Evolutionary conservation across 2,888 invertebrate genomes (phyloP).

Genomic region (Agrotis clavis): DNA sequence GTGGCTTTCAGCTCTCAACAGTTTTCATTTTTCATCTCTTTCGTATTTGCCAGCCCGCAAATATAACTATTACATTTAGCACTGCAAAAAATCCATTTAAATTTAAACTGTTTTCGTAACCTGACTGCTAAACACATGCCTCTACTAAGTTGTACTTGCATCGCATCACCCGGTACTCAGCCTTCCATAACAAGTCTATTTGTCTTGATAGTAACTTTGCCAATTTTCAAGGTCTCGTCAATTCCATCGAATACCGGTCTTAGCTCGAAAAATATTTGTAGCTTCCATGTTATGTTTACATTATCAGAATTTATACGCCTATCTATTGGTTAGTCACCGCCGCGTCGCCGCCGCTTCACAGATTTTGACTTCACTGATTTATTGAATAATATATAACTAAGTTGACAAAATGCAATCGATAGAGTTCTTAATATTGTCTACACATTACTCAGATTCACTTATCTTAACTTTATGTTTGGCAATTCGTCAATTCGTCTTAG

Average conservation of each 20-base stretch:
- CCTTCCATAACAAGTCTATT: constrained; percentile 6
- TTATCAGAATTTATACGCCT: background rate
- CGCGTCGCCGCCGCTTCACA: background rate
- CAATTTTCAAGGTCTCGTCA: background rate
- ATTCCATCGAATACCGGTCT: background rate
- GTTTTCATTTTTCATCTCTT: background rate
- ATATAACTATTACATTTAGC: background rate
- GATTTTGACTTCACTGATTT: constrained; percentile 22
- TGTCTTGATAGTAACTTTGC: background rate
- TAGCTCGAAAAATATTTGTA: background rate
- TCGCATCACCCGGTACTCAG: constrained; percentile 2
- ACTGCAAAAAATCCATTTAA: constrained; percentile 5
- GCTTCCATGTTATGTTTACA: background rate
- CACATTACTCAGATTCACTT: constrained; percentile 23
- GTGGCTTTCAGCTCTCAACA: background rate
- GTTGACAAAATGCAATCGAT: constrained; percentile 2
- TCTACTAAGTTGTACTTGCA: background rate
- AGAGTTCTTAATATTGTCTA: constrained; percentile 7
- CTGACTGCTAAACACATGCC: background rate
- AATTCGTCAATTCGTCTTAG: constrained; percentile 24
- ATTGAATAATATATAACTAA: constrained; percentile 28
- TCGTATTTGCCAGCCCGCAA: background rate
- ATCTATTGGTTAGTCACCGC: no score
- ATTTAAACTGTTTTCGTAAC: constrained; percentile 10
- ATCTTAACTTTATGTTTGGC: constrained; percentile 12